A percentile compares a stretch with the other conserved stretches of the same genome.
phyloP scores from a whole-genome alignment of 2,888 invertebrate species.

The Habroteleia sp. region DNA sequence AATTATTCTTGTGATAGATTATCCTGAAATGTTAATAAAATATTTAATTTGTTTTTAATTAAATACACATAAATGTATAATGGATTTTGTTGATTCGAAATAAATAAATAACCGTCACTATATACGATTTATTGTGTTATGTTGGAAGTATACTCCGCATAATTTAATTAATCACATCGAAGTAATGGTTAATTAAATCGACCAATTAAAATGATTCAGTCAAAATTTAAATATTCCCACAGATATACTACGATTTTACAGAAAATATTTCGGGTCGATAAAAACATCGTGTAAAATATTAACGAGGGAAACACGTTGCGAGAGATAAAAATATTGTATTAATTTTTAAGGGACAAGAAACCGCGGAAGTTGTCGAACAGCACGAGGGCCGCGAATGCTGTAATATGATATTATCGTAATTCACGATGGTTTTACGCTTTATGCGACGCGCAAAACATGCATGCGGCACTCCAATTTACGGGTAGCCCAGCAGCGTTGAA shows the following conservation, averaged over 20 bases:
- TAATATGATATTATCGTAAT: conserved; percentile 81
- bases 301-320: conserved; percentile 45
- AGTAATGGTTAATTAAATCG: conserved; percentile 13
- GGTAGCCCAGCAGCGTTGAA: conserved; percentile 74
- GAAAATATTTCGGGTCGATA: conserved; percentile 28
- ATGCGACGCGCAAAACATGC: conserved; percentile 80
- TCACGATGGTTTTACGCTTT: conserved; percentile 81
- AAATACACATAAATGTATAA: no score
- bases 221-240: conserved; percentile 28
- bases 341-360: conserved; percentile 77
- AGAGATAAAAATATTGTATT: conserved; percentile 74
- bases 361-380: conserved; percentile 77
- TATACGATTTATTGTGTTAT: no score
- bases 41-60: no score
- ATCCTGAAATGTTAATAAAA: no score
- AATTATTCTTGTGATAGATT: no score
- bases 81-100: no score
- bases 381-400: conserved; percentile 70
- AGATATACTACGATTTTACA: not conserved
- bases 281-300: conserved; percentile 42
- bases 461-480: conserved; percentile 79
- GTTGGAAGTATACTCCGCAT: not conserved
- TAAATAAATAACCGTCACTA: no score
- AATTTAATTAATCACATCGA: not conserved
- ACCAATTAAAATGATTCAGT: conserved; percentile 9